Percentiles rank a stretch among this genome's conserved stretches.
Conservation (phyloP, 2,888 invertebrate genomes). For the Pristionchus fissidentatus region DNA sequence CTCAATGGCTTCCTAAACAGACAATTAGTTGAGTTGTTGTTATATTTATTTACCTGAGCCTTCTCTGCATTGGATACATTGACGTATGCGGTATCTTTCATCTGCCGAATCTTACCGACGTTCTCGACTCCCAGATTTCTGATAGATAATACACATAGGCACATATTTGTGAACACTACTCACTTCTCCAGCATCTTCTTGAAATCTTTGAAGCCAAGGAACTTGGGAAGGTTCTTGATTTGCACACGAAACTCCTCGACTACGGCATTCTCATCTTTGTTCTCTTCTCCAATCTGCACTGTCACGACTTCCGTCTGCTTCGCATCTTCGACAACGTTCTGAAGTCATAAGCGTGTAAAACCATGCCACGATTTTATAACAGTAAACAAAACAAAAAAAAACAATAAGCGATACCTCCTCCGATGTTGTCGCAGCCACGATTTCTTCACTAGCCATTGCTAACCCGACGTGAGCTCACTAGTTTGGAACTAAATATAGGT, state of each 20-base stretch:
- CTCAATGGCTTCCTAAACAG: conserved; percentile 58
- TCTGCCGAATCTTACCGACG: conserved; percentile 58
- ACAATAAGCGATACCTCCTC: no score
- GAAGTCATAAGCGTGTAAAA: no score
- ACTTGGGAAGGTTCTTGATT: conserved; percentile 64
- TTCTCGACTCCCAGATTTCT: conserved; percentile 59
- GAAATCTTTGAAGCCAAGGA: conserved; percentile 64
- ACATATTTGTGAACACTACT: conserved; percentile 46
- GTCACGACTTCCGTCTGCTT: neutral
- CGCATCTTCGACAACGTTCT: no score
- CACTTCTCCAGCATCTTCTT: conserved; percentile 67
- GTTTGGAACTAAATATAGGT: no score
- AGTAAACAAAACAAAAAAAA: no score
- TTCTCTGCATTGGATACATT: conserved; percentile 53
- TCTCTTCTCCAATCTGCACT: neutral
- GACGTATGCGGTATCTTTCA: conserved; percentile 63
- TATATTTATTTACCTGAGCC: conserved; percentile 18
- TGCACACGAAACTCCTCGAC: conserved; percentile 59
- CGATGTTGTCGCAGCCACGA: no score
- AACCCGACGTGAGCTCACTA: no score
- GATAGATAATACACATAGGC: neutral
- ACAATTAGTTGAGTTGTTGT: conserved; percentile 57
- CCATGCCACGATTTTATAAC: no score
- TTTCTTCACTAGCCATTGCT: no score
- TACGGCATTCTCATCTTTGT: neutral